Evolutionary conservation across 2,797 vertebrate genomes (phyloP), one percentile per base, ranked within the genome.

Genomic region (Garrulus glandarius): DNA sequence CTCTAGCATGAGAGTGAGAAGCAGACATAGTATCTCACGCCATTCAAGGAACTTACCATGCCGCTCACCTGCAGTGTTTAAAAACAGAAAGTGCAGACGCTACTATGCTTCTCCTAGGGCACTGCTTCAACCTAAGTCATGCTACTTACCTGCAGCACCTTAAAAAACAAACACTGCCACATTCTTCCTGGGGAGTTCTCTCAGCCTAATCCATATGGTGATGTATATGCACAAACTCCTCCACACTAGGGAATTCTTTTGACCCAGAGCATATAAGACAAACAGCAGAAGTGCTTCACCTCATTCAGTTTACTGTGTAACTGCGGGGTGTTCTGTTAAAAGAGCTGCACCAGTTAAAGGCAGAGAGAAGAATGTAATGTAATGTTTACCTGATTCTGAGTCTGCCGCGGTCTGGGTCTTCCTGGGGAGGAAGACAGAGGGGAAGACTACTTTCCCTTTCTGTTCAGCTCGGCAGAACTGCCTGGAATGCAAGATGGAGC

Each of bases 391-490:
- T 97, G 95, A 96, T 92, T 96, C 93, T 96, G 94, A 95, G 94
- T 56, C 93, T 96, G 95, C 92, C 68, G 96, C 47, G 1, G 95
- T 89, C 96, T 97, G 95, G 94, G 96, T 96, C 96, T 97, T 96
- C 96, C 96, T 97, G 96, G 95, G 95, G 96, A 97, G 96, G 96
- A 97, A 97, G 96, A 97, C 96, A 97, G 95, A 97, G 96, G 96
- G 96, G 96, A 97, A 97, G 96, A 97, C 92, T 96, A 97, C 88
- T 97, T 97, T 95, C 95, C 96, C 96, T 97, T 97, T 97, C 85
- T 96, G 95, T 97, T 97, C 95, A 97, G 96, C 96, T 97, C 85
- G 3, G 96, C 92, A 97, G 96, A 97, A 97, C 96, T 97, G 96
- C 95, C 96, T 97, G 96, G 95, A 97, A 97, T 96, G 95, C 95